Evolutionary conservation across 1,140 invertebrate species (phyloP), one percentile per base, ranked within the genome.

Genomic region (Atta cephalotes): DNA sequence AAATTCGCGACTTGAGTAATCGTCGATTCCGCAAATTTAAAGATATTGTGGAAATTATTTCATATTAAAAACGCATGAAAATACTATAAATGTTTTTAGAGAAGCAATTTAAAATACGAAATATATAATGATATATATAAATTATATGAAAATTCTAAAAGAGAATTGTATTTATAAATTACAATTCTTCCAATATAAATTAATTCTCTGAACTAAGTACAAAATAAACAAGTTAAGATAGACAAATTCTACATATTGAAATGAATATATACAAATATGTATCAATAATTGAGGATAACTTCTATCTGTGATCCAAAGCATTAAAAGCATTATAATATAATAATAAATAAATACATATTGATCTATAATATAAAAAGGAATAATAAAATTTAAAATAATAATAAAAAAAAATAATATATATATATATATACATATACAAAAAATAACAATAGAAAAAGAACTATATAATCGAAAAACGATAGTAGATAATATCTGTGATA

Each of bases 401-500:
- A 31, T 14, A 39, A 16, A 76, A 31, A 39, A 2, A 39, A 77
- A n/a, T n/a, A n/a, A n/a, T 39, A 21, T 10, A 60, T 60, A 35
- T 35, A 35, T n/a, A n/a, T n/a, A n/a, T 25, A 35, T 9, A 35
- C 14, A 31, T 25, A 25, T 25, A 25, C 21, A 39, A 28, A 7
- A 7, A 60, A 14, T 70, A 70, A 21, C 12, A 28, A 31, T 2
- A n/a, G 14, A 16, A 14, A 25, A 25, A 25, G 4, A 58, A 25
- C 2, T 3, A 1, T 14, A 62, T 16, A 45, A 49, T 28, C 2
- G 18, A 62, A n/a, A 63, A 63, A n/a, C 21, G 62, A 28, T n/a
- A n/a, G 21, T 39, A 21, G 39, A 51, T 66, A 66, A 66, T 53
- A 51, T 49, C n/a, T 80, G 45, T 53, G 53, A 66, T 53, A 12